Conservation (phyloP, 2,113 vertebrate species). For the Oryctolagus cuniculus region mOryCun1.1 NC_091445.1:89028501-89029000, state of each 20-base stretch:
- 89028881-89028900: background rate
- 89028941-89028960: slow-evolving; percentile 40
- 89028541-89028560: background rate
- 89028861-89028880: background rate
- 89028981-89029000: background rate
- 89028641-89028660: background rate
- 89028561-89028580: background rate
- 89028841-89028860: background rate
- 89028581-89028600: background rate
- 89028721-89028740: background rate
- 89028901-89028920: background rate
- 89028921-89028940: slow-evolving; percentile 52
- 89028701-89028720: background rate
- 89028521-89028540: background rate
- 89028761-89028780: background rate
- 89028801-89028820: background rate
- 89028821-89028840: background rate
- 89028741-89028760: background rate
- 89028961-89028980: slow-evolving; percentile 40
- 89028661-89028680: background rate
- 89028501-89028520: background rate
- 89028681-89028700: background rate
- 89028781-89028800: background rate
- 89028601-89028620: background rate
- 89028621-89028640: background rate